Base-by-base conservation (phyloP, 2,888 invertebrate species). In the Hyposoter didymator region DNA sequence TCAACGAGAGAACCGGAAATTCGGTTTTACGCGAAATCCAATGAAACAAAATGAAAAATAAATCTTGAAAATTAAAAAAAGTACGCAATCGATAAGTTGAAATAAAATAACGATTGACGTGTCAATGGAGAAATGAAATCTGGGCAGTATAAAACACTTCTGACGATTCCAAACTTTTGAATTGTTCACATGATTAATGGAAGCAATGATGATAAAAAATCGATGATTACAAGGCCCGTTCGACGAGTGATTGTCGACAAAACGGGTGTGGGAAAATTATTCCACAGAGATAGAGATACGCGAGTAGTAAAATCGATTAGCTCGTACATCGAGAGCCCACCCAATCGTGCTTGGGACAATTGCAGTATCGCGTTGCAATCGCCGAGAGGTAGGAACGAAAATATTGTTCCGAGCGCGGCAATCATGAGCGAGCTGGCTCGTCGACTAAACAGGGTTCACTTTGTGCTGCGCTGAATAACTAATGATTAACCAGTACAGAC, bases 291-390 rank as follows among this genome's bases (percentile, higher is more conserved):
- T 49, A 22, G 35, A 22, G 39, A 28, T 64, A 73, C 52, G 28
- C 39, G 66, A 66, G 74, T 62, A 70, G 82, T 70, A 75, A 79
- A 85, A 85, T 82, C 82, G 85, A 85, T 85, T 82, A 82, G 85
- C 78, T 55, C 70, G 59, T 85, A 55, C 82, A 78, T 70, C 78
- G 85, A 70, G 85, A 70, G 19, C 47, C 52, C 49, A 55, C 52
- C 75, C 59, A 19, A 35, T 47, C 52, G 55, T 64, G 59, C 78
- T 79, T 70, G 74, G 74, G 73, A 49, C 78, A 82, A 85, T 85
- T 75, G 82, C 82, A 75, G 79, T 79, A 82, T 78, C 82, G 82
- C 69, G 73, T 66, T 73, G 49, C 74, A 82, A 78, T 82, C 78
- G 69, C 35, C 70, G 69, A 62, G 72, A 78, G 85, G 66, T 78